Evolutionary conservation across 64 coral and sea anemone genomes (phyloP).

Genomic region (Dendronephthya gigantea): DNA sequence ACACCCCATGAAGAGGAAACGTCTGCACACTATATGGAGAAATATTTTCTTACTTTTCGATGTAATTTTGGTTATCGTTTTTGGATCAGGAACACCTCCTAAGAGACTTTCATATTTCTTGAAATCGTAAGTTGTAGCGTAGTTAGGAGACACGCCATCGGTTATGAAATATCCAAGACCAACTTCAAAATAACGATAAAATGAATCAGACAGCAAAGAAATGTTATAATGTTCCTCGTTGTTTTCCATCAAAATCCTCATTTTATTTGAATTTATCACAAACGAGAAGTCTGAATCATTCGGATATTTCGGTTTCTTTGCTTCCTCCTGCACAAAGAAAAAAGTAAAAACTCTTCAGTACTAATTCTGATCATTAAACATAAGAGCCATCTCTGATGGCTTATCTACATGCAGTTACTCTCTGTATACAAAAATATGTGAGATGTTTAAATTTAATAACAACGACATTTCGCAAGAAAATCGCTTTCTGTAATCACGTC

Average conservation of each 20-base stretch:
- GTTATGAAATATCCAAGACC: not conserved
- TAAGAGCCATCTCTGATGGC: too few relatives aligned
- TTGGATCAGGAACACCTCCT: not conserved
- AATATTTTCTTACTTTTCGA: not conserved
- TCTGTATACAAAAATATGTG: too few relatives aligned
- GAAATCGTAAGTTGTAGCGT: not conserved
- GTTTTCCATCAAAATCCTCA: constrained; percentile 25
- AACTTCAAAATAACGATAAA: constrained; percentile 26
- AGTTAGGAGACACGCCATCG: not conserved
- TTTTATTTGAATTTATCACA: constrained; percentile 23
- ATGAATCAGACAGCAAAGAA: constrained; percentile 20
- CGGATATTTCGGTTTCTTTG: constrained; percentile 20
- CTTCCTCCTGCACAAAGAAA: constrained; percentile 28
- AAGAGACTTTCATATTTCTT: not conserved
- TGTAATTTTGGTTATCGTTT: not conserved
- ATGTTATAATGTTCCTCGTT: constrained; percentile 38
- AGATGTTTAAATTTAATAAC: too few relatives aligned
- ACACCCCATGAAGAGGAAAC: not conserved
- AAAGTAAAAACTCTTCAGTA: not conserved
- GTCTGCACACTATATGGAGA: not conserved
- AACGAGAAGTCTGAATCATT: constrained; percentile 33
- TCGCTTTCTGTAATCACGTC: too few relatives aligned
- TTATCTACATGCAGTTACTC: too few relatives aligned
- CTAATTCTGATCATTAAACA: too few relatives aligned
- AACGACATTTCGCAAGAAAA: too few relatives aligned